Evolutionary conservation across 1,140 invertebrate species (phyloP).

Genomic region (Papilio polyxenes): DNA sequence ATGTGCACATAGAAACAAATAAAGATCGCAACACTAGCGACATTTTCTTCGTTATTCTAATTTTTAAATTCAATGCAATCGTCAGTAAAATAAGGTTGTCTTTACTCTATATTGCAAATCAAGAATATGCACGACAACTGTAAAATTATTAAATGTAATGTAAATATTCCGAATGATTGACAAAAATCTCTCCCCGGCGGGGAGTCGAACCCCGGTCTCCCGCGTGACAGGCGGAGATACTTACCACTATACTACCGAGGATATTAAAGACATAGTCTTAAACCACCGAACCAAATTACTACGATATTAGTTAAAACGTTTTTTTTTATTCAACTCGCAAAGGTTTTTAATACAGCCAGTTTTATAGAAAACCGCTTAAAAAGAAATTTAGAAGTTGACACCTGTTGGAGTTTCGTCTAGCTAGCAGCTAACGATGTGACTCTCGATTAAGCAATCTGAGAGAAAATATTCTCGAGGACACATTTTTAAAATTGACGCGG

Average conservation of each 20-base stretch:
- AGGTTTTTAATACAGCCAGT: background rate
- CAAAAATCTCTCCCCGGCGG: slow-evolving; percentile 47
- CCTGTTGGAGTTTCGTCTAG: background rate
- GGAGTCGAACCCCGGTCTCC: slow-evolving; percentile 53
- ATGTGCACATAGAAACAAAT: slow-evolving; percentile 1
- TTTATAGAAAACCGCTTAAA: background rate
- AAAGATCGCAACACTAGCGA: background rate
- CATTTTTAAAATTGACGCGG: background rate
- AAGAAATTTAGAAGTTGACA: background rate
- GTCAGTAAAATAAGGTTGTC: too few relatives aligned
- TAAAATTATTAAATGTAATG: too few relatives aligned
- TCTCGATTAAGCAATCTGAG: background rate
- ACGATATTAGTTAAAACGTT: too few relatives aligned
- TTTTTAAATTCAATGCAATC: too few relatives aligned
- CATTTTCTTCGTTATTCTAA: background rate
- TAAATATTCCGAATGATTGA: background rate
- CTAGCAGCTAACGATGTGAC: background rate
- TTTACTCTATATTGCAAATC: too few relatives aligned
- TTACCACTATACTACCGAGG: slow-evolving; percentile 57
- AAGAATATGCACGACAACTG: too few relatives aligned
- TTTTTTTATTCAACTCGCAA: too few relatives aligned
- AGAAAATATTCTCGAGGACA: background rate
- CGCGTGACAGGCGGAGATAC: slow-evolving; percentile 56
- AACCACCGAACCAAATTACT: background rate
- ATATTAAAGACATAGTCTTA: background rate